Evolutionary conservation across 2,888 invertebrate genomes (phyloP).

Genomic region (Notodonta ziczac): DNA sequence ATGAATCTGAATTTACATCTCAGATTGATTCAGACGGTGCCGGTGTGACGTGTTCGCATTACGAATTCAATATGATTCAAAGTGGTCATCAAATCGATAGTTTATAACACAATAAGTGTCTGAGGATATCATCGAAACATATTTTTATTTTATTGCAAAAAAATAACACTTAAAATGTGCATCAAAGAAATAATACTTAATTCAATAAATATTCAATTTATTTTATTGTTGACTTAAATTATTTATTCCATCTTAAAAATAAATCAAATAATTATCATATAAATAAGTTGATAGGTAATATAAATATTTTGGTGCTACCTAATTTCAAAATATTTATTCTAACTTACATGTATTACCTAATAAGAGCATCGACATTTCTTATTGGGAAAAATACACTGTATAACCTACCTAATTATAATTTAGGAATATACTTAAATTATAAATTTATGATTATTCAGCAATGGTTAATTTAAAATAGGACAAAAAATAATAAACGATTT

Average conservation of each 20-base stretch:
- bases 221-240: not conserved
- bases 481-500: not conserved
- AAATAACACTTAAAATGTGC: not conserved
- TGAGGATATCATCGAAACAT: not conserved
- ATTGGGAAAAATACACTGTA: not conserved
- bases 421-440: no score
- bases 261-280: not conserved
- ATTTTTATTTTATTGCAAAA: not conserved
- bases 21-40: not conserved
- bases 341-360: no score
- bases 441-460: no score
- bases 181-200: not conserved
- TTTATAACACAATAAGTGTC: slow-evolving; percentile 22
- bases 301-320: slow-evolving; percentile 14
- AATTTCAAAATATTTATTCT: not conserved
- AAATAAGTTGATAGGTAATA: not conserved
- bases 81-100: slow-evolving; percentile 17
- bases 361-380: not conserved
- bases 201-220: not conserved
- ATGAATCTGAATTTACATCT: slow-evolving; percentile 11
- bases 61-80: slow-evolving; percentile 27
- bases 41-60: slow-evolving; percentile 11
- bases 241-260: not conserved
- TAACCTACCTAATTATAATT: no score
- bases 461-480: no score